Percentiles rank a stretch among this genome's conserved stretches.
Conservation (phyloP, 2,113 vertebrate species). For the Crotalus tigris region DNA sequence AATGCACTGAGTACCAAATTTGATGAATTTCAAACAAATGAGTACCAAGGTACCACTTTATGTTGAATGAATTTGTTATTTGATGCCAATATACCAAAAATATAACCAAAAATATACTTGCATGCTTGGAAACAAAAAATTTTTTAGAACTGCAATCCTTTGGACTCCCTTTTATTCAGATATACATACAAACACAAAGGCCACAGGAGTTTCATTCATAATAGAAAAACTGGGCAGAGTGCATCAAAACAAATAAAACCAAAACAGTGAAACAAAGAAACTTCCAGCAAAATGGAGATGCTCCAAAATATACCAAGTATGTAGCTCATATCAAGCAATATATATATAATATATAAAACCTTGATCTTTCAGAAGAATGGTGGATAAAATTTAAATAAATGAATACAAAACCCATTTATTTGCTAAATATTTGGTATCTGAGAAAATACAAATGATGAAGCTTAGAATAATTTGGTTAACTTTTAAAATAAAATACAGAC, state of each 20-base stretch:
- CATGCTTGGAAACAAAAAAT: accelerated
- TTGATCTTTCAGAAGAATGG: not conserved
- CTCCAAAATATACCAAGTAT: not conserved
- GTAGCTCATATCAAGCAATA: not conserved
- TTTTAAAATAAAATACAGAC: not conserved
- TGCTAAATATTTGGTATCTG: not conserved
- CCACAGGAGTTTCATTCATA: not conserved
- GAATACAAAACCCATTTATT: not conserved
- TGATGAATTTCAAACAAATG: not conserved
- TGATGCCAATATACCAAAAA: not conserved
- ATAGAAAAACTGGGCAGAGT: not conserved
- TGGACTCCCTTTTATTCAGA: not conserved
- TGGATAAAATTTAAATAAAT: not conserved
- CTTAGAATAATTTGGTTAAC: not conserved
- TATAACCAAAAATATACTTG: not conserved
- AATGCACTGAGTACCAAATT: not conserved
- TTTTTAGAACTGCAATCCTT: not conserved
- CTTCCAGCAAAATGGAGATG: not conserved
- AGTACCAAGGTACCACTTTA: not conserved
- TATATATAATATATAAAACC: not conserved
- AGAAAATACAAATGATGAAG: not conserved
- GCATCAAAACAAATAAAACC: not conserved
- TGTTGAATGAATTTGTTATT: not conserved
- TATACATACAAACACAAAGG: not conserved
- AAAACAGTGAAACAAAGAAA: not conserved